Percentiles rank a stretch among this genome's conserved stretches.
These are phyloP conservation scores for Hoplodrina blanda DNA, from an alignment of 2,888 invertebrate species.

Conservation along the genomic window DNA sequence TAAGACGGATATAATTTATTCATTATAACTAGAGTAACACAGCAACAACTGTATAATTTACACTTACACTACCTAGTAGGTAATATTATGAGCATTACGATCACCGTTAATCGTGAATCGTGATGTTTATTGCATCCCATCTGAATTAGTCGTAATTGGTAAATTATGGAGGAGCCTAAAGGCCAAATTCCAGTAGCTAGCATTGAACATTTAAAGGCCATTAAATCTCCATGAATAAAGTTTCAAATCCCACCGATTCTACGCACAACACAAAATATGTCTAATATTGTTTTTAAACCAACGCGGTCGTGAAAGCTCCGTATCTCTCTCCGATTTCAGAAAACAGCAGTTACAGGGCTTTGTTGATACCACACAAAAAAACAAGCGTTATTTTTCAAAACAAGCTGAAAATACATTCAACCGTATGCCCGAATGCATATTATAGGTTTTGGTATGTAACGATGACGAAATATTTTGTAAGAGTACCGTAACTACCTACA, in stretches of 20 bases:
- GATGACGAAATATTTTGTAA: slow-evolving; percentile 54
- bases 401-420: slow-evolving; percentile 37
- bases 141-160: slow-evolving; percentile 33
- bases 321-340: slow-evolving; percentile 36
- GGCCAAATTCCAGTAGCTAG: slow-evolving; percentile 31
- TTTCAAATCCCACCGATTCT: slow-evolving; percentile 18
- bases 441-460: slow-evolving; percentile 15
- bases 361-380: slow-evolving; percentile 27
- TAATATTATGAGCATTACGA: slow-evolving; percentile 12
- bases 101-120: slow-evolving; percentile 17
- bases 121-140: slow-evolving; percentile 30
- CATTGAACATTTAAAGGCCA: slow-evolving; percentile 33
- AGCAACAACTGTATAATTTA: slow-evolving; percentile 13
- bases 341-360: slow-evolving; percentile 12
- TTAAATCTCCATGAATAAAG: slow-evolving; percentile 42
- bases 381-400: slow-evolving; percentile 34
- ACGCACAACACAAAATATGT: slow-evolving; percentile 17
- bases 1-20: not conserved
- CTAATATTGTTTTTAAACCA: not conserved
- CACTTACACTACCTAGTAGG: not conserved
- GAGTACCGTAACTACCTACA: not conserved
- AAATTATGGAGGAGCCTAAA: slow-evolving; percentile 26
- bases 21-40: not conserved
- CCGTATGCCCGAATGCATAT: slow-evolving; percentile 35
- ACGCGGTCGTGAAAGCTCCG: not conserved